A percentile compares a stretch with the other conserved stretches of the same genome.
Evolutionary conservation across 2,888 invertebrate genomes (phyloP).

Genomic region (Fragum whitleyi): DNA sequence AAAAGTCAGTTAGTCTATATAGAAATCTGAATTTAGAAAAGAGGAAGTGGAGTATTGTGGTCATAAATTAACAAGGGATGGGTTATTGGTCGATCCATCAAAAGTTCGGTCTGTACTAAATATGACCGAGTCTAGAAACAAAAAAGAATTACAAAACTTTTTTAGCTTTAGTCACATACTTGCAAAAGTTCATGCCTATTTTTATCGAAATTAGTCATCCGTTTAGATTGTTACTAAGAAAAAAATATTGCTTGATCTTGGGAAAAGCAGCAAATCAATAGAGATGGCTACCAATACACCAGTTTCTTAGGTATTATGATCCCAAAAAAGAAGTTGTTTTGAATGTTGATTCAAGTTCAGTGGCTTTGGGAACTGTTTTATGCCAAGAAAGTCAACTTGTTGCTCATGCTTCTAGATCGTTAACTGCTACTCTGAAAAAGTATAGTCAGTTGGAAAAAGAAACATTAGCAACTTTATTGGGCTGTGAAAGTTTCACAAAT

Average conservation of each 20-base stretch:
- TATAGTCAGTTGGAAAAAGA: constrained; percentile 64
- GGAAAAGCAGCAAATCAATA: constrained; percentile 7
- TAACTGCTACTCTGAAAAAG: constrained; percentile 48
- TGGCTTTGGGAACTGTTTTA: constrained; percentile 65
- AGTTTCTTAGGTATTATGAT: constrained; percentile 43
- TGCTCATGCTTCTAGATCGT: constrained; percentile 53
- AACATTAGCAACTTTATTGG: constrained; percentile 56
- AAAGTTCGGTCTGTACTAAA: constrained; percentile 8
- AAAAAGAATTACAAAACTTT: no score
- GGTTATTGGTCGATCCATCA: neutral
- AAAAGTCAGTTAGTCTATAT: neutral
- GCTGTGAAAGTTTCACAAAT: constrained; percentile 52
- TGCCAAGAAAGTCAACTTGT: constrained; percentile 45
- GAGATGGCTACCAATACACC: constrained; percentile 27
- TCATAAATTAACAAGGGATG: neutral
- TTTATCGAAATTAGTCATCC: neutral
- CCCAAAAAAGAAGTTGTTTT: constrained; percentile 34
- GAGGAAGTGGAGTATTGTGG: neutral
- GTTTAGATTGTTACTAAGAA: constrained; percentile 2
- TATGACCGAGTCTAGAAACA: constrained; percentile 5
- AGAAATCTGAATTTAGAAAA: neutral
- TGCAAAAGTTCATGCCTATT: constrained; percentile 5
- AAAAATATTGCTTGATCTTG: neutral
- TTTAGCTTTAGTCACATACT: no score
- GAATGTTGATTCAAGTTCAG: constrained; percentile 63